phyloP scores from a whole-genome alignment of 2,797 vertebrate genomes.

The Novumbra hubbsi region DNA sequence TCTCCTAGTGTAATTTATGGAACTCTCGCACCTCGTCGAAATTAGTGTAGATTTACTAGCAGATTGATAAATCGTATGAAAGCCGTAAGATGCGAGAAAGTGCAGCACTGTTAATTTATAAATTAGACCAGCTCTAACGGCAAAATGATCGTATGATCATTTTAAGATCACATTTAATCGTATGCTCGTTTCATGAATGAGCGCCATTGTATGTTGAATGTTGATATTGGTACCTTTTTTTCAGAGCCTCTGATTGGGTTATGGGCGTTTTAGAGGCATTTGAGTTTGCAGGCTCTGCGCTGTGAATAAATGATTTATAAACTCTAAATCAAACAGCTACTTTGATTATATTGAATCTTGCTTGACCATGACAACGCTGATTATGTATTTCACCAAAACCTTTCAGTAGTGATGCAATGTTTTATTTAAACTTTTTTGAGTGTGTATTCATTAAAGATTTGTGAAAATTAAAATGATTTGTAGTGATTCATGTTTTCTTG shows the following conservation, averaged over 20 bases:
- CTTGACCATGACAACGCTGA: background rate
- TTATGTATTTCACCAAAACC: background rate
- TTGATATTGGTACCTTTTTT: conserved; percentile 58
- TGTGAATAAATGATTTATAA: conserved; percentile 24
- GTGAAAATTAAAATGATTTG: background rate
- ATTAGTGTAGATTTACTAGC: no score
- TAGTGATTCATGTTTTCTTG: background rate
- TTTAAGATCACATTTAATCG: no score
- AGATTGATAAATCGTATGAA: no score
- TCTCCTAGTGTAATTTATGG: no score
- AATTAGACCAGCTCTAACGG: no score
- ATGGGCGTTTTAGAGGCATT: conserved; percentile 29
- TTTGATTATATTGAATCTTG: background rate
- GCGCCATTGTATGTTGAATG: background rate
- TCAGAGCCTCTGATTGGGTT: conserved; percentile 43
- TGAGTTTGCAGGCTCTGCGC: conserved; percentile 24
- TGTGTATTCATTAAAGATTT: background rate
- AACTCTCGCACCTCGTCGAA: no score
- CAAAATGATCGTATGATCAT: no score
- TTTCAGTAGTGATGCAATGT: background rate
- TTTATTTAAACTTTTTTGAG: background rate
- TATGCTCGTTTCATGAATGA: conserved; percentile 7
- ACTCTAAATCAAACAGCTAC: background rate
- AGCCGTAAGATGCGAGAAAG: no score
- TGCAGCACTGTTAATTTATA: no score